Percentiles rank a stretch among this genome's conserved stretches.
Conservation (phyloP, 2,888 invertebrate genomes). For the Dugesia japonica region DNA sequence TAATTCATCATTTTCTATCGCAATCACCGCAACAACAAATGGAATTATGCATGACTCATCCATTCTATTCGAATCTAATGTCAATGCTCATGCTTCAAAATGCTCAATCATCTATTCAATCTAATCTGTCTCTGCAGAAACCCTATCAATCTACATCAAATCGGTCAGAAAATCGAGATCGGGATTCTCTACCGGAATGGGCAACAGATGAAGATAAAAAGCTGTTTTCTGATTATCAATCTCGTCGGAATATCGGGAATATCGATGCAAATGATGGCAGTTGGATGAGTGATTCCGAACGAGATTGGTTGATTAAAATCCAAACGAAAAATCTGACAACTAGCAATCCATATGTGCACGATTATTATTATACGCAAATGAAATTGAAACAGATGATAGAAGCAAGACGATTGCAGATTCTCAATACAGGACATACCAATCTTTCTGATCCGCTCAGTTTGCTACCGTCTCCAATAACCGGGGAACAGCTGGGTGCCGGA, state of each 20-base stretch:
- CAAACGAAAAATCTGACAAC: slow-evolving; percentile 80
- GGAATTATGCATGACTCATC: background rate
- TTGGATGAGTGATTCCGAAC: slow-evolving; percentile 78
- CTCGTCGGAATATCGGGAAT: background rate
- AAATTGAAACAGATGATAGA: background rate
- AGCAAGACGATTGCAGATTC: background rate
- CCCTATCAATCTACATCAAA: too few relatives aligned
- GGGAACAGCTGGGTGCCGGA: background rate
- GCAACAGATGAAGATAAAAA: background rate
- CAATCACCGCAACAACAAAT: background rate
- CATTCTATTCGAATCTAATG: background rate
- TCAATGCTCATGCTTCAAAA: background rate
- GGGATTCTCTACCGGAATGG: background rate
- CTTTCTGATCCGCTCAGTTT: background rate
- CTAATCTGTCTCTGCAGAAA: too few relatives aligned
- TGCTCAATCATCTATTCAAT: background rate
- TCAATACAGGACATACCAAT: background rate
- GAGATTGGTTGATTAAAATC: slow-evolving; percentile 86
- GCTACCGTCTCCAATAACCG: background rate
- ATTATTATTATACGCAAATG: slow-evolving; percentile 70
- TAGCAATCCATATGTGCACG: slow-evolving; percentile 83
- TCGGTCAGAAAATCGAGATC: background rate
- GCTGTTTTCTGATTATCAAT: background rate
- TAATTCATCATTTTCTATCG: background rate
- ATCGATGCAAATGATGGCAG: slow-evolving; percentile 55